These are phyloP conservation scores for Drosophila varians DNA, from an alignment of 1,140 invertebrate species.

Conservation along the genomic window DNA sequence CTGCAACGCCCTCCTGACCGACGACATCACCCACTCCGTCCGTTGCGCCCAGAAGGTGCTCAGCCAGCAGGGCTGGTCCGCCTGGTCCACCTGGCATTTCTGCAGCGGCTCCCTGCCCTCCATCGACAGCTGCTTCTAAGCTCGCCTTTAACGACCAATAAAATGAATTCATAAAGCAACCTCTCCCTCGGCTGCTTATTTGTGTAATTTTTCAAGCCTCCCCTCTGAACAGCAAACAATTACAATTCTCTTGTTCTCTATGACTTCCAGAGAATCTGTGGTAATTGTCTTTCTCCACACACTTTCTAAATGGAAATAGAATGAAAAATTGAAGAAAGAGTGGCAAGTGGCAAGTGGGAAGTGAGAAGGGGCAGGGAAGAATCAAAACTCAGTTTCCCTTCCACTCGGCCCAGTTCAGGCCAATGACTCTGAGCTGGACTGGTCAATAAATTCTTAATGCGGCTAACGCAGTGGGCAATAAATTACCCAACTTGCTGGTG, in stretches of 20 bases:
- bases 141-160: constrained; percentile 1
- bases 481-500: constrained; percentile 69
- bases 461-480: constrained; percentile 64
- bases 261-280: neutral
- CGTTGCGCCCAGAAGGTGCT: constrained; percentile 66
- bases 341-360: neutral
- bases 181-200: neutral
- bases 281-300: constrained; percentile 31
- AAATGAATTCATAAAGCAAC: neutral
- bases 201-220: neutral
- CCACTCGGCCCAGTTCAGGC: constrained; percentile 65
- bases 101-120: constrained; percentile 56
- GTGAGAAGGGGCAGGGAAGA: neutral
- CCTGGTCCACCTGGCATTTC: constrained; percentile 67
- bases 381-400: constrained; percentile 58
- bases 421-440: constrained; percentile 68
- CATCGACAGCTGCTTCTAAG: constrained; percentile 60
- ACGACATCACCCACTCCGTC: constrained; percentile 61
- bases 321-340: constrained; percentile 30
- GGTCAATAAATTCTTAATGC: constrained; percentile 80
- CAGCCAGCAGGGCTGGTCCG: constrained; percentile 66
- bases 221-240: neutral
- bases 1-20: constrained; percentile 57
- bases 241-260: neutral
- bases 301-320: constrained; percentile 49